These are phyloP conservation scores for Apocrypta bakeri DNA, from an alignment of 1,140 invertebrate genomes.

Conservation along the genomic window DNA sequence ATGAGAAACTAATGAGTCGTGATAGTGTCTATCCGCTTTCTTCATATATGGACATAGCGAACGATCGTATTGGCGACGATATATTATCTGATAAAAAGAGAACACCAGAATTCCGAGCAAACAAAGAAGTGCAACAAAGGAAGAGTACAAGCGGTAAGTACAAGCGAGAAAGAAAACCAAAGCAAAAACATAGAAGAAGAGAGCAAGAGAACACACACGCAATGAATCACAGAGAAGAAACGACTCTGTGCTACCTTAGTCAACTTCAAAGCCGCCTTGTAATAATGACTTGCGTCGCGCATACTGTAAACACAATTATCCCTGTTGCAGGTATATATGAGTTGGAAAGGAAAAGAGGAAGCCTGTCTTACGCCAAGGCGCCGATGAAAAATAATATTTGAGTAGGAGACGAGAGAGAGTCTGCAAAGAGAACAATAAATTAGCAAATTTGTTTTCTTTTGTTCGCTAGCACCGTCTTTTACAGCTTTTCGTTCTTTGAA, in stretches of 20 bases:
- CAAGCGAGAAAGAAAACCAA: background rate
- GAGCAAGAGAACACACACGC: background rate
- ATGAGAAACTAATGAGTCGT: too few species aligned
- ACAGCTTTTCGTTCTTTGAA: background rate
- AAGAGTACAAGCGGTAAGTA: background rate
- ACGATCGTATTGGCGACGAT: background rate
- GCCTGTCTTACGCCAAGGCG: background rate
- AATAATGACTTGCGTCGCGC: conserved; percentile 27
- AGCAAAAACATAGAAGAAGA: background rate
- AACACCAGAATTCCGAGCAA: background rate
- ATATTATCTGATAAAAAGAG: background rate
- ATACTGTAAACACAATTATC: conserved; percentile 43
- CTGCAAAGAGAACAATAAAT: conserved; percentile 28
- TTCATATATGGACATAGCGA: too few species aligned
- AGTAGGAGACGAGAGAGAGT: background rate
- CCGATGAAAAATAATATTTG: conserved; percentile 35
- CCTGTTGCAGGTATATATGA: background rate
- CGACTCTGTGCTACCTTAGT: background rate
- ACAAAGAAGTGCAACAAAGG: background rate
- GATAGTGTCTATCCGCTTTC: too few species aligned
- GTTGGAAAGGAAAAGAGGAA: background rate
- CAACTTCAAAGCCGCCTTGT: conserved; percentile 36
- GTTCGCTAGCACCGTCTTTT: background rate
- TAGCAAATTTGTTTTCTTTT: conserved; percentile 10
- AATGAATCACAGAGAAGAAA: conserved; percentile 35